Base-by-base conservation (phyloP, 2,888 invertebrate genomes). In the Stenchaetothrips biformis region DNA sequence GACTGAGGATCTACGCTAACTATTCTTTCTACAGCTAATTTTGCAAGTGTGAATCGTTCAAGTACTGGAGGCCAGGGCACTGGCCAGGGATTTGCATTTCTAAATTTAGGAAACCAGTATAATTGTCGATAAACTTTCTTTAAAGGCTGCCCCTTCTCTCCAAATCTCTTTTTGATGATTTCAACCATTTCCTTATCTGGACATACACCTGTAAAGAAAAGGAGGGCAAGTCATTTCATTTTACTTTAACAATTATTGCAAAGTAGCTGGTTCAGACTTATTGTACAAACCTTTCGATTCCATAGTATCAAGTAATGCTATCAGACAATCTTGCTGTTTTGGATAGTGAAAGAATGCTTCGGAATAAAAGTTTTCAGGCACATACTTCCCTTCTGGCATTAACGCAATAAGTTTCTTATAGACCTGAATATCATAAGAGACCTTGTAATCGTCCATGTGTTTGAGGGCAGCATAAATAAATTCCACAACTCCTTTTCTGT, bases 81-180 rank as follows among this genome's bases (percentile, higher is more conserved):
- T 7, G 91, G 91, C 94, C 95, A 98, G 0, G 98, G 98, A 80
- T 94, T 95, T 0, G 94, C 86, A 85, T 97, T 92, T 85, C 92
- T 95, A 85, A 99, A 96, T 86, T 99, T 99, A 0, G 98, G 97
- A 92, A 94, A 92, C 95, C 94, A 95, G 84, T 95, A 95, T 91
- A 93, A 91, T 93, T 95, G 93, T 16, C 94, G 89, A 92, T 93
- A 92, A 85, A 89, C 93, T 85, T 93, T 94, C 80, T 93, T 88
- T 7, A 94, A 85, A 0, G 94, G 93, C 85, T 90, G 90, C 0
- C 94, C 94, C 83, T 92, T 88, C 37, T 88, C 88, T 0, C 99
- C 98, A 87, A 98, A 99, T 79, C 93, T 91, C 84, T 94, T 94
- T 0, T 93, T 85, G 11, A 99, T 87, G 87, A 96, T 92, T 80